Evolutionary conservation across 2,797 vertebrate species (phyloP).

Genomic region (Lutjanus argentimaculatus): DNA sequence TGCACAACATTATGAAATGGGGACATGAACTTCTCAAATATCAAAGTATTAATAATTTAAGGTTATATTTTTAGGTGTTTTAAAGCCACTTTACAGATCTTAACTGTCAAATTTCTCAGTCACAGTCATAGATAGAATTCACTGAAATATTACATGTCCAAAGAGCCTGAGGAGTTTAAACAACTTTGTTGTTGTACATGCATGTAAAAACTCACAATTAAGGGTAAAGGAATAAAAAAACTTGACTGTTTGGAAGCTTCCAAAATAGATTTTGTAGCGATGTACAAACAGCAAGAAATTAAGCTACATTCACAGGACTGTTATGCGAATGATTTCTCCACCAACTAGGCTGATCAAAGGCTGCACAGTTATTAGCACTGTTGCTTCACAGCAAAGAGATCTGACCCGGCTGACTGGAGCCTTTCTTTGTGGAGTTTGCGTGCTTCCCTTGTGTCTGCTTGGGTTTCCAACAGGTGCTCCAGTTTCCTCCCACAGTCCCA

Average conservation of each 20-base stretch:
- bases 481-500: slow-evolving; percentile 1
- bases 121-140: not conserved
- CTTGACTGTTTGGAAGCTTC: not conserved
- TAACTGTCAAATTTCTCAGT: not conserved
- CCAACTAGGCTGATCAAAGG: not conserved
- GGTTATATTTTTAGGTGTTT: not conserved
- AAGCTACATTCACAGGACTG: not conserved
- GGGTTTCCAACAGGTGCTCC: not conserved
- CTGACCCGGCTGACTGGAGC: not conserved
- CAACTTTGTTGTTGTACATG: not conserved
- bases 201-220: not conserved
- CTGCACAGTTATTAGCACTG: not conserved
- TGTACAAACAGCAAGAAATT: not conserved
- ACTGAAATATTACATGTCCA: not conserved
- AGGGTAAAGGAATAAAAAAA: not conserved
- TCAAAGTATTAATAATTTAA: not conserved
- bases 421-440: not conserved
- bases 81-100: not conserved
- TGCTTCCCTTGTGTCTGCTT: not conserved
- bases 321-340: not conserved
- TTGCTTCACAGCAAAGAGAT: not conserved
- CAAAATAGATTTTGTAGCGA: not conserved
- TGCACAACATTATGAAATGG: not conserved
- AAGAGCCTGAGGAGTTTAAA: not conserved
- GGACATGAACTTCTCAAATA: not conserved